Percentiles rank a stretch among this genome's conserved stretches.
phyloP scores from a whole-genome alignment of 2,797 vertebrate species.

The Pelochelys cantorii region DNA sequence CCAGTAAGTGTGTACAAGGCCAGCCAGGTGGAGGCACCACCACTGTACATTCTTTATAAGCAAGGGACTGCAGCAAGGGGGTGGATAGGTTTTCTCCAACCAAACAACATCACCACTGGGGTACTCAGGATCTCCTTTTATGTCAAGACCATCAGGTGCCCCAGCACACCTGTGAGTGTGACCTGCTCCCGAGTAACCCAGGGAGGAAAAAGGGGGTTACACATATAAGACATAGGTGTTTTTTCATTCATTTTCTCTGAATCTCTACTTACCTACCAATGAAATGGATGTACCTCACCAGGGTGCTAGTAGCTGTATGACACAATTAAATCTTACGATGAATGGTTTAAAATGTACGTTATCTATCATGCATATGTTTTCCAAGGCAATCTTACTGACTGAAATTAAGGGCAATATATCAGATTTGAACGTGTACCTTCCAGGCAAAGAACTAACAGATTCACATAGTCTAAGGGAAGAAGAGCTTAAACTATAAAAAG shows the following conservation, averaged over 20 bases:
- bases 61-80: no score
- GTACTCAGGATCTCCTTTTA: no score
- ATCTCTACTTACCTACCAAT: not conserved
- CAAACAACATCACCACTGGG: no score
- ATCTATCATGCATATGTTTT: rapidly evolving
- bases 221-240: no score
- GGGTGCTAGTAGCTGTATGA: not conserved
- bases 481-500: rapidly evolving
- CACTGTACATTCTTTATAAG: no score
- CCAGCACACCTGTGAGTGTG: no score
- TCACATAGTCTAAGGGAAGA: not conserved
- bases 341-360: not conserved
- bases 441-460: not conserved
- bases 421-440: not conserved
- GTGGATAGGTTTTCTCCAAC: no score
- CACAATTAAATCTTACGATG: not conserved
- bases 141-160: no score
- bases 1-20: no score
- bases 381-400: not conserved
- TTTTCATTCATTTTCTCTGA: not conserved
- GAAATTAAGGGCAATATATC: not conserved
- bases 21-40: no score
- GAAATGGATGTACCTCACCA: not conserved
- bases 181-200: no score
- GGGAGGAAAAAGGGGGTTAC: no score